Evolutionary conservation across 1,140 invertebrate species (phyloP), one percentile per base, ranked within the genome.

Genomic region (Brachionus rotundiformis): DNA sequence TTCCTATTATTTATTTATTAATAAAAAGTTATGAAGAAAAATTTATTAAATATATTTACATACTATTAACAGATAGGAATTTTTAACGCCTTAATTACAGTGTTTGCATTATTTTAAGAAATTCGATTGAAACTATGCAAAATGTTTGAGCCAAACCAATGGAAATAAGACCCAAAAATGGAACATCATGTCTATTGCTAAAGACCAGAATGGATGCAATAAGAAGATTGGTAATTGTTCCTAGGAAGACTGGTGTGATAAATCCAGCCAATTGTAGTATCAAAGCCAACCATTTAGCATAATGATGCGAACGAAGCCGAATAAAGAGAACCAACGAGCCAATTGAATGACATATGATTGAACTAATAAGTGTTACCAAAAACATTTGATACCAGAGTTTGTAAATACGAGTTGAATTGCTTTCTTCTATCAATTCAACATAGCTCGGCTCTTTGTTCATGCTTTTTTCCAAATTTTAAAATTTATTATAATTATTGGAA

Each of bases 51-150:
- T 31, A 59, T 63, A 29, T 33, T 16, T 36, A 68, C 16, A 33
- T 36, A 8, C n/a, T 29, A 36, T 10, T 8, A 33, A 19, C 11
- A 13, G 16, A 33, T 1, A 7, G 10, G 8, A n/a, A 36, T 16
- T 39, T 33, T 1, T 77, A n/a, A 6, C 7, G 7, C 29, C 4
- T 31, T 36, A 1, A 39, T 59, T 59, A 79, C 16, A 79, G 25
- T 3, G 76, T 79, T 79, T 79, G 76, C 47, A 79, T 54, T 36
- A 79, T 79, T 54, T 63, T 54, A 13, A 79, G 41, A 61, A 79
- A 79, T 79, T 79, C 44, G 5, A 79, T 23, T 29, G 13, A 25
- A 29, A 79, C 25, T 59, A 79, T 63, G 19, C 76, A 79, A 59
- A 79, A 23, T 59, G 76, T 79, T 79, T 79, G 76, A 41, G 59